Evolutionary conservation across 2,797 vertebrate genomes (phyloP).

Genomic region (Xiphorhynchus erythropygius): DNA sequence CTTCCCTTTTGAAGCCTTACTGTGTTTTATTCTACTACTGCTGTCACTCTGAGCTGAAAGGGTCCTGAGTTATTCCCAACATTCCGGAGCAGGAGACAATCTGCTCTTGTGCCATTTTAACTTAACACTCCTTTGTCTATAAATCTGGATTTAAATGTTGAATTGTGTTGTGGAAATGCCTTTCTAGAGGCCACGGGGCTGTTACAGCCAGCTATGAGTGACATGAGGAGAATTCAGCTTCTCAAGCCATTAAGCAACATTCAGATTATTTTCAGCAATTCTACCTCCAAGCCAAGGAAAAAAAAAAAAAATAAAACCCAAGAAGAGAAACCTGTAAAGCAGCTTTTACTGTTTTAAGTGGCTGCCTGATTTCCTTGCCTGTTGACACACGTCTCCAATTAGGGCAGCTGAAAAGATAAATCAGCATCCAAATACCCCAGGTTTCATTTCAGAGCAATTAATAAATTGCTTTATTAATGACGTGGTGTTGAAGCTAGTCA

Average conservation of each 20-base stretch:
- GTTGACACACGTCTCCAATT: constrained; percentile 16
- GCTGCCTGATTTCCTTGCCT: constrained; percentile 49
- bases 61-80: not conserved
- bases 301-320: not conserved
- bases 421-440: not conserved
- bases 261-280: constrained; percentile 22
- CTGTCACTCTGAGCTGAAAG: not conserved
- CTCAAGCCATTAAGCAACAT: constrained; percentile 7
- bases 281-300: not conserved
- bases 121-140: not conserved
- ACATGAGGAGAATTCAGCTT: constrained; percentile 27
- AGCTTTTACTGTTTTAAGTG: constrained; percentile 20
- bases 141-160: not conserved
- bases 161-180: not conserved
- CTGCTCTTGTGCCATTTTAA: not conserved
- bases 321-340: constrained; percentile 52
- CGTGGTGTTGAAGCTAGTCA: accelerated
- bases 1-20: not conserved
- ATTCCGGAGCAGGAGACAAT: not conserved
- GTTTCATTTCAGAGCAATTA: not conserved
- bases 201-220: not conserved
- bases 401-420: constrained; percentile 15
- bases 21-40: not conserved
- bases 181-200: not conserved
- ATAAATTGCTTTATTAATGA: not conserved